Base-by-base conservation (phyloP, 2,113 vertebrate genomes). In the Salvator merianae region DNA sequence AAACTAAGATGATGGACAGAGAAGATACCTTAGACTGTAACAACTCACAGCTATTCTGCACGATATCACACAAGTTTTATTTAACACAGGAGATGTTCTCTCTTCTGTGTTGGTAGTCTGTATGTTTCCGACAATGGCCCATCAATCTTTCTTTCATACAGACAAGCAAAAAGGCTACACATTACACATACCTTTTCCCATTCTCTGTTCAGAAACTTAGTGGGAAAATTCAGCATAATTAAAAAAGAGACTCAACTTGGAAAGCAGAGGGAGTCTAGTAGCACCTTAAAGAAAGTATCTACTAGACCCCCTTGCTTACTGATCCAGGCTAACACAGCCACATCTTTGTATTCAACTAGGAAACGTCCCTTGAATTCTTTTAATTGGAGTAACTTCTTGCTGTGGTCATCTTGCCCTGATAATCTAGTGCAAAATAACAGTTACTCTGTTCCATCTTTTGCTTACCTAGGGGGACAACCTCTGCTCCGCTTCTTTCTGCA, bases 401-500 rank as follows among this genome's bases (percentile, higher is more conserved):
- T 47, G 43, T 47, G 43, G 43, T 47, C 43, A 55, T 55, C 16
- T 80, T 79, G 91, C 28, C 65, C 82, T 79, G 91, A 88, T 84
- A 18, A 47, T 84, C 73, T 9, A 36, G 4, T n/a, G 6, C 47
- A 65, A 26, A 26, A 50, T 90, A 88, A 92, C 30, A 34, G 89
- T 91, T 88, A 68, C 82, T 72, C 84, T 77, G 59, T 28, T 63
- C 89, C 84, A 90, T 84, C 82, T 87, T 34, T 74, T 14, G 18
- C 63, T 88, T 86, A 86, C 85, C 63, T 28, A 38, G 72, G 55
- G 81, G 89, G 55, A 85, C 77, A 59, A 47, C 83, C 81, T 12
- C 73, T 84, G 14, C 80, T 74, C 4, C 0, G 85, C 47, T 62
- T 84, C 43, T 30, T 34, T 8, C 38, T 83, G 79, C 68, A 65